Percentiles rank a stretch among this genome's conserved stretches.
Evolutionary conservation across 1,140 invertebrate species (phyloP).

Genomic region (Hydropsyche tenuis): DNA sequence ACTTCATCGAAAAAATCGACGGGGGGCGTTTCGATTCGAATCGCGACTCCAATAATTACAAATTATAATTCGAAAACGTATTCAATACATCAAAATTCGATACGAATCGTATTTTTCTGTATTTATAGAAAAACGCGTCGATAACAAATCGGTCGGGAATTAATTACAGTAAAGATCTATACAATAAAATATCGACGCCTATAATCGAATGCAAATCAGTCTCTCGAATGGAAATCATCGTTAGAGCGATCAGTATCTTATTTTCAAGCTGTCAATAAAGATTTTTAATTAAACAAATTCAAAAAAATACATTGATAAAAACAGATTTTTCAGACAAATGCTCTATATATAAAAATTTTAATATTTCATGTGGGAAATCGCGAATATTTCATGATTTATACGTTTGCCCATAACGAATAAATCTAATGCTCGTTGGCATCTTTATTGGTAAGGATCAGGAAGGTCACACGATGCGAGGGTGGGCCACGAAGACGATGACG

Average conservation of each 20-base stretch:
- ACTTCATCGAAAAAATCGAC: constrained; percentile 2
- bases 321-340: not conserved
- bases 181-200: constrained; percentile 3
- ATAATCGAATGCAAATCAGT: constrained; percentile 7
- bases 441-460: constrained; percentile 10
- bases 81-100: too few relatives aligned
- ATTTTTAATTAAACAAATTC: too few relatives aligned
- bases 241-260: constrained; percentile 1
- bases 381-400: constrained; percentile 24
- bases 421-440: constrained; percentile 25
- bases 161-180: constrained; percentile 1
- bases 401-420: constrained; percentile 19
- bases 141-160: not conserved
- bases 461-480: constrained; percentile 29
- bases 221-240: not conserved
- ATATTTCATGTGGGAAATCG: constrained; percentile 1
- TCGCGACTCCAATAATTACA: too few relatives aligned
- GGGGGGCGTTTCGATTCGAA: not conserved
- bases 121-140: too few relatives aligned
- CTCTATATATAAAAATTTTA: too few relatives aligned
- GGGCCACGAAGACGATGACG: constrained; percentile 18
- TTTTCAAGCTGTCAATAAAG: too few relatives aligned
- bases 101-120: too few relatives aligned
- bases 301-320: too few relatives aligned
- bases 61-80: too few relatives aligned